These are phyloP conservation scores for Petaurus breviceps DNA, from an alignment of 2,113 vertebrate species.

Conservation along the genomic window DNA sequence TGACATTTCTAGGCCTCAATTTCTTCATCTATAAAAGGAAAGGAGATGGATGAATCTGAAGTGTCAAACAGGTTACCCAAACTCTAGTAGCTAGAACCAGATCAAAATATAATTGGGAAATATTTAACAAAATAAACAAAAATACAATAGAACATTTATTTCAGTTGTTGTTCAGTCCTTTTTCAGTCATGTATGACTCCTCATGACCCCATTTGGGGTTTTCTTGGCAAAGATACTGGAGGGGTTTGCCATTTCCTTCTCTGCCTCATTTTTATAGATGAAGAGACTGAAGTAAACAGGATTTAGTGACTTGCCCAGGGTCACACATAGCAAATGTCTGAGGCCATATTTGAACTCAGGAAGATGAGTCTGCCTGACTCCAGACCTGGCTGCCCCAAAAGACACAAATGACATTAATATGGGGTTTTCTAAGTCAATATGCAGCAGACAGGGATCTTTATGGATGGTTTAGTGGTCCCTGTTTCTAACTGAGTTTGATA, in stretches of 20 bases:
- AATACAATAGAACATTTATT: not conserved
- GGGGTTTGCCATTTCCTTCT: not conserved
- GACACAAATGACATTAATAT: not conserved
- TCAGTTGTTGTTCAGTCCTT: no score
- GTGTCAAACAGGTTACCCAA: not conserved
- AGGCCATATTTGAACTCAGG: not conserved
- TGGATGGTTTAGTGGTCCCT: not conserved
- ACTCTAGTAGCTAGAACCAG: not conserved
- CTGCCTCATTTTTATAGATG: not conserved
- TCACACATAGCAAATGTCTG: not conserved
- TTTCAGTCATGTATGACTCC: no score
- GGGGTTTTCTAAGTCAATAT: not conserved
- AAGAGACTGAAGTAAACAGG: not conserved
- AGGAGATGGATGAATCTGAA: not conserved
- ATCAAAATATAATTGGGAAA: not conserved
- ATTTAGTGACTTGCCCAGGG: not conserved
- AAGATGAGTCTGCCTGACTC: not conserved
- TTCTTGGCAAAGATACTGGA: not conserved
- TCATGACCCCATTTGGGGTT: not conserved
- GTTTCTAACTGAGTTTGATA: not conserved
- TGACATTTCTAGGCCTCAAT: not conserved
- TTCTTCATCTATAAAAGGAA: not conserved
- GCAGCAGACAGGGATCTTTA: not conserved
- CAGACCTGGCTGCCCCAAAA: not conserved
- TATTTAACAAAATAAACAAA: not conserved